Percentiles rank a stretch among this genome's conserved stretches.
Conservation (phyloP, 2,888 invertebrate genomes). For the Geophilus truncorum region DNA sequence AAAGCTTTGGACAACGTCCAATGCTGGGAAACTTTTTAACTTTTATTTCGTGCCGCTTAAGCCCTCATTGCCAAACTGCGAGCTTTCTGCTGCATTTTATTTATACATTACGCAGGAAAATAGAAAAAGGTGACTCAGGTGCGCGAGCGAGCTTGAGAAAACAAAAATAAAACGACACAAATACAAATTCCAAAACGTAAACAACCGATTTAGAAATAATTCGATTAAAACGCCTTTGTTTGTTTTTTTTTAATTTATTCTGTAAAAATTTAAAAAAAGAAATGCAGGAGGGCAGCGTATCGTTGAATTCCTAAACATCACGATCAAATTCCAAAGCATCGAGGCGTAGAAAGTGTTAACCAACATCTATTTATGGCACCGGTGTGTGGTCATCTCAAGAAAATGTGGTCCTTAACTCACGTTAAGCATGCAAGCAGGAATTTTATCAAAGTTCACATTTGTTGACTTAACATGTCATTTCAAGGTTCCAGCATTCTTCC, state of each 20-base stretch:
- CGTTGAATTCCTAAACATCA: neutral
- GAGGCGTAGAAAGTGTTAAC: constrained; percentile 15
- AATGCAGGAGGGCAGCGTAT: neutral
- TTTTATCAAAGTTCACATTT: constrained; percentile 18
- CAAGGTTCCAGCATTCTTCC: too few relatives aligned
- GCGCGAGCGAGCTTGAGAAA: neutral
- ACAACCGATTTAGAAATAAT: neutral
- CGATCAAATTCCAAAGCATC: constrained; percentile 6
- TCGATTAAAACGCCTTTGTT: neutral
- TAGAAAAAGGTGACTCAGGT: neutral
- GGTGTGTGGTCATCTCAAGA: constrained; percentile 15
- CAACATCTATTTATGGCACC: constrained; percentile 12
- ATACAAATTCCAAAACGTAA: neutral
- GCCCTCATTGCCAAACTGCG: neutral
- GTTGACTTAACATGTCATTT: constrained; percentile 12
- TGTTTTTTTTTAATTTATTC: too few relatives aligned
- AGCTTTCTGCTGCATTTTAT: neutral
- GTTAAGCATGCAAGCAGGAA: constrained; percentile 15
- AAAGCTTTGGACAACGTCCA: neutral
- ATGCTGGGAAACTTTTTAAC: constrained; percentile 10
- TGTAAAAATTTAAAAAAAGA: too few relatives aligned
- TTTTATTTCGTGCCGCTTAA: neutral
- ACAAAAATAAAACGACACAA: neutral
- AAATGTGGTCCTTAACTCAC: constrained; percentile 16
- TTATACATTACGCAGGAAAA: neutral